A percentile compares a stretch with the other conserved stretches of the same genome.
These are phyloP conservation scores for Linnaemya tessellans DNA, from an alignment of 2,888 invertebrate species.

Conservation along the genomic window DNA sequence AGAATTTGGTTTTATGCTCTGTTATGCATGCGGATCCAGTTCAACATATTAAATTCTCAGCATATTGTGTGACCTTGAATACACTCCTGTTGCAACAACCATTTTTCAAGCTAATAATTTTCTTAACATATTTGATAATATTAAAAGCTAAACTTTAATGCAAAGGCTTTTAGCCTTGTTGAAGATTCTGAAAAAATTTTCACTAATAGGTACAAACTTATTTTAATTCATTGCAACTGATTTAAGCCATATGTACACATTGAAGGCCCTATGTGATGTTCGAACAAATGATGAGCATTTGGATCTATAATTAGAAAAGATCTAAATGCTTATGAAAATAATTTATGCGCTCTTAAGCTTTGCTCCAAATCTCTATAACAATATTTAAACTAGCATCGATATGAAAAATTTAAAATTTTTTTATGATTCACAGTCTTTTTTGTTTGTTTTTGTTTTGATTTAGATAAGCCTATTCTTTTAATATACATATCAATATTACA, in stretches of 20 bases:
- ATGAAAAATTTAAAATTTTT: slow-evolving; percentile 39
- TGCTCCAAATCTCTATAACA: background rate
- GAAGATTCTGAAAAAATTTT: no score
- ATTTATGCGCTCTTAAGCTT: background rate
- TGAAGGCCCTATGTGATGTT: no score
- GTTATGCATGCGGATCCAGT: no score
- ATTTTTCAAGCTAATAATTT: background rate
- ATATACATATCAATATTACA: slow-evolving; percentile 1
- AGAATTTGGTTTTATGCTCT: background rate
- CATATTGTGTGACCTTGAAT: background rate
- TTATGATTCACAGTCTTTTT: slow-evolving; percentile 49
- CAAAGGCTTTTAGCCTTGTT: no score
- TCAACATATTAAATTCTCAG: background rate
- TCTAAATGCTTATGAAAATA: background rate
- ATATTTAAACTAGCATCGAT: slow-evolving; percentile 18
- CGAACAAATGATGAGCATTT: no score
- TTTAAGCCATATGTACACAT: no score
- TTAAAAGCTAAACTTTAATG: slow-evolving; percentile 41
- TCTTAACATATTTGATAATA: background rate
- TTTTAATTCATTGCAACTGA: no score
- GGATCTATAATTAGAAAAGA: background rate
- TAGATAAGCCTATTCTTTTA: slow-evolving; percentile 16
- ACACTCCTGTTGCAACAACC: background rate
- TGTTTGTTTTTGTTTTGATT: no score
- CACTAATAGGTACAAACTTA: no score